Evolutionary conservation across 2,888 invertebrate genomes (phyloP), one percentile per base, ranked within the genome.

Genomic region (Lydus trimaculatus): DNA sequence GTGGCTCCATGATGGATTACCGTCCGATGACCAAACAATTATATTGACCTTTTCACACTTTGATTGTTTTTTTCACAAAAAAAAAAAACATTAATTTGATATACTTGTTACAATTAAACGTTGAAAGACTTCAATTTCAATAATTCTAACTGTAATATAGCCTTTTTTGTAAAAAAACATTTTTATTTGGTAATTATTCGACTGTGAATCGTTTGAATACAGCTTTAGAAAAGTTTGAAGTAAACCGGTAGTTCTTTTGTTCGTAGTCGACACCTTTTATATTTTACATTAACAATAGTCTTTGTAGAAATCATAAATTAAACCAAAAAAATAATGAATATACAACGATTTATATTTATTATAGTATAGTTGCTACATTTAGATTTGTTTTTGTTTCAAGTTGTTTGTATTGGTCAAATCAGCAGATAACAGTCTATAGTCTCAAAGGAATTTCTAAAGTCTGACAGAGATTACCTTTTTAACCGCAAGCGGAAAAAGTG

Each of bases 381-480:
- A 15, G 1, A 36, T 36, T 15, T 0, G n/a, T 15, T 28, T 52
- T 56, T 56, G 56, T 56, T 56, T 56, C 23, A 28, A 25, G 9
- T 25, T 25, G 28, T 56, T 56, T 25, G 56, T 56, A 56, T 56
- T 28, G 15, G 28, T 56, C n/a, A 25, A 56, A 56, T 56, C 56
- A 28, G 56, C 28, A 56, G 56, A 56, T 56, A 56, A 56, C 56
- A 56, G 81, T 81, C 80, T n/a, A 80, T 75, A 66, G 80, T 82
- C 82, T 78, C 82, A 66, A 63, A 73, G 80, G 83, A 79, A 75
- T 68, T 72, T 74, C 77, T 76, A 79, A n/a, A 79, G 78, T 80
- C 79, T 75, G 84, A 84, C 84, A 84, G 82, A 85, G 85, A 85
- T 85, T 85, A 85, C 85, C 85, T 85, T 84, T 84, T 85, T 84